phyloP scores from a whole-genome alignment of 2,113 vertebrate species.

The Daboia siamensis region DNA sequence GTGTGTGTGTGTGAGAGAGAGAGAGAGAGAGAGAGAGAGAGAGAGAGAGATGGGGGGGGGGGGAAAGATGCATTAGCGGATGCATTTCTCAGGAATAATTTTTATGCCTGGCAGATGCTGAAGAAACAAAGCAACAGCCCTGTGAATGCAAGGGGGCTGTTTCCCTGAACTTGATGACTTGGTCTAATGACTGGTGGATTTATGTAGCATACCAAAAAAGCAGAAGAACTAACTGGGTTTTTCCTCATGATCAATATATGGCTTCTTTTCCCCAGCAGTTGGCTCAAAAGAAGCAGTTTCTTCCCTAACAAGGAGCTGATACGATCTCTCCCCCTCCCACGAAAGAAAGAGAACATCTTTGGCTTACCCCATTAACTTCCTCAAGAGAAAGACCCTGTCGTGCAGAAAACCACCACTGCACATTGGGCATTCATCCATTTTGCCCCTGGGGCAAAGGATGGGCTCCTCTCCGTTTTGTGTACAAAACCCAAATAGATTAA shows the following conservation, averaged over 20 bases:
- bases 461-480: not conserved
- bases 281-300: not conserved
- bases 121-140: not conserved
- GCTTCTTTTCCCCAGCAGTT: not conserved
- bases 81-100: not conserved
- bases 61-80: too few relatives aligned
- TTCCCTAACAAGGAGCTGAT: not conserved
- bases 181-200: not conserved
- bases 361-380: not conserved
- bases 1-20: accelerated
- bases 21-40: too few relatives aligned
- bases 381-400: not conserved
- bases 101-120: not conserved
- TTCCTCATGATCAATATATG: not conserved
- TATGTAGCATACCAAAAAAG: not conserved
- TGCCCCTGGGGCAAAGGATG: not conserved
- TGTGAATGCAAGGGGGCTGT: not conserved
- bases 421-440: not conserved
- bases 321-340: not conserved
- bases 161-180: not conserved
- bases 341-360: not conserved
- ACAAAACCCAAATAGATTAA: not conserved
- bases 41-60: too few relatives aligned
- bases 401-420: not conserved
- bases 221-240: not conserved